These are phyloP conservation scores for Gila orcuttii DNA, from an alignment of 2,113 vertebrate species.

Conservation along the genomic window DNA sequence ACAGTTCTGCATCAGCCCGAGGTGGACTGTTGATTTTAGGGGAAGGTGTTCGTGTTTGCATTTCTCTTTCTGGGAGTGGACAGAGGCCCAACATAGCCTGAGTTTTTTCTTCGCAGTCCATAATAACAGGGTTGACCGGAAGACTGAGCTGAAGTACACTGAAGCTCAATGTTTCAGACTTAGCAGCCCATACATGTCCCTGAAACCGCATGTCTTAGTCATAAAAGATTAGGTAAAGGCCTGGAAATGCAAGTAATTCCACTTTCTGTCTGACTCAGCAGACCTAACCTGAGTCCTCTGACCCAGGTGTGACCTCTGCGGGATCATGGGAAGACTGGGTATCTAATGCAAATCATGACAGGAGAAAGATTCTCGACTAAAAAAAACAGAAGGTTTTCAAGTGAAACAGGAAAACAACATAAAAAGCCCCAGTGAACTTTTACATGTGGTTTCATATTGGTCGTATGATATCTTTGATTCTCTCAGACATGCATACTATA, in stretches of 20 bases:
- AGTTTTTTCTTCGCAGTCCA: constrained; percentile 15
- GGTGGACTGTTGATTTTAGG: constrained; percentile 4
- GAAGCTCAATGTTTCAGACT: background rate
- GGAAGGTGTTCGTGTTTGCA: background rate
- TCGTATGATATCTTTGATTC: constrained; percentile 3
- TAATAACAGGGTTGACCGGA: constrained; percentile 37
- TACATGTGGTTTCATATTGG: constrained; percentile 28
- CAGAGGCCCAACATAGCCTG: constrained; percentile 25
- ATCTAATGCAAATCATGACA: background rate
- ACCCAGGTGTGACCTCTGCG: constrained; percentile 2
- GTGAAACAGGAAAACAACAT: background rate
- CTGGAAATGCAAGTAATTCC: background rate
- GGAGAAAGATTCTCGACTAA: too few species aligned
- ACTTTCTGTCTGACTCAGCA: background rate
- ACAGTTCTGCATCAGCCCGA: background rate
- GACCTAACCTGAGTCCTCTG: background rate
- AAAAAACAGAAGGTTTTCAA: background rate
- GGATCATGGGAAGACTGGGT: background rate
- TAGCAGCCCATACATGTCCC: background rate
- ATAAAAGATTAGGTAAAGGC: background rate
- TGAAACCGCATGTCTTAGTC: background rate
- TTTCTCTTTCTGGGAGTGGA: constrained; percentile 11
- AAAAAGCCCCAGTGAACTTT: background rate
- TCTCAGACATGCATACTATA: background rate
- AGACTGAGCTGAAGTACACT: constrained; percentile 3